phyloP scores from a whole-genome alignment of 2,113 vertebrate genomes.

The Gopherus evgoodei region DNA sequence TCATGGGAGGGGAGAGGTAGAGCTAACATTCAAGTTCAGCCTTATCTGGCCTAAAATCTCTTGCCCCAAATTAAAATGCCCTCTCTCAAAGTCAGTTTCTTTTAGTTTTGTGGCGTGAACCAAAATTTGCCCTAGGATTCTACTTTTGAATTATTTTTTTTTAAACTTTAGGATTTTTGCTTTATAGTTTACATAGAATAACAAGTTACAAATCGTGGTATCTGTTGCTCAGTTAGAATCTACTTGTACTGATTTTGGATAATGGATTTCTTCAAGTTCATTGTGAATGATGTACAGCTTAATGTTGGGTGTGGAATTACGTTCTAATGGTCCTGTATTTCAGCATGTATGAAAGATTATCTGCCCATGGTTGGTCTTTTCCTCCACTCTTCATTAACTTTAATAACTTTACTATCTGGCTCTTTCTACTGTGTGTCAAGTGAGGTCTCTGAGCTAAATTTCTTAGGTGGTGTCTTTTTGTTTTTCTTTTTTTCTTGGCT shows the following conservation, averaged over 20 bases:
- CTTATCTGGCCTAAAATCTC: neutral
- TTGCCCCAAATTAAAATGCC: neutral
- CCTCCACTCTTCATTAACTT: conserved; percentile 5
- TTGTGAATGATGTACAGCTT: neutral
- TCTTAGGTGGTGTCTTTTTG: neutral
- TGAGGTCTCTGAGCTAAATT: neutral
- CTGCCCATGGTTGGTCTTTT: neutral
- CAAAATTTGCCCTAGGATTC: neutral
- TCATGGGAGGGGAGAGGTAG: too few species aligned
- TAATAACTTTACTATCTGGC: neutral
- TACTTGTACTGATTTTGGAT: neutral
- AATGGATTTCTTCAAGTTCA: neutral
- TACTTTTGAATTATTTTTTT: neutral
- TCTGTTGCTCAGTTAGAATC: neutral
- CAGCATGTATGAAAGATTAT: neutral
- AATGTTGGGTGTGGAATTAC: neutral
- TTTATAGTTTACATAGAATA: neutral
- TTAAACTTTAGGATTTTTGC: neutral
- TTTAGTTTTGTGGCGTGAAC: neutral
- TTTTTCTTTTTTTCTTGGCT: neutral
- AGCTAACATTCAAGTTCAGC: neutral
- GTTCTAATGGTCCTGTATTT: neutral
- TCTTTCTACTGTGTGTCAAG: neutral
- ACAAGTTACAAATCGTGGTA: neutral
- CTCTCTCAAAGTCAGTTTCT: neutral